phyloP scores from a whole-genome alignment of 1,140 invertebrate genomes.

The Drosophila rufa region DNA sequence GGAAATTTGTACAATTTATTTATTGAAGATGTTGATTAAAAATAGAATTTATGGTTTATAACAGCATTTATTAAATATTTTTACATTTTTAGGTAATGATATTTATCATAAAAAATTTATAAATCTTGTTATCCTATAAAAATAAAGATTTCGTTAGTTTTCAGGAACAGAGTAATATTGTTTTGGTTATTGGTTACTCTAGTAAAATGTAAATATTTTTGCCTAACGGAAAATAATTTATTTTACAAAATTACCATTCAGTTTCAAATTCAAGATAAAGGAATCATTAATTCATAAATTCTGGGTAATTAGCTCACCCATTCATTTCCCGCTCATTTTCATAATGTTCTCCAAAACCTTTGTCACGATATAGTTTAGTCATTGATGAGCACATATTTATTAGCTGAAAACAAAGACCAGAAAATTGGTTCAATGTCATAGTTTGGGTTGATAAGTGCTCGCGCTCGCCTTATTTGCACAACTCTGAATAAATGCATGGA shows the following conservation, averaged over 20 bases:
- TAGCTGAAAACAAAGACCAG: slow-evolving; percentile 34
- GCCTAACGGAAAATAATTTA: no score
- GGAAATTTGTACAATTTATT: not conserved
- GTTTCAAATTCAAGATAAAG: not conserved
- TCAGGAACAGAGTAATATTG: not conserved
- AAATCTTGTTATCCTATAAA: no score
- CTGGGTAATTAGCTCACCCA: not conserved
- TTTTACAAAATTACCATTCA: not conserved
- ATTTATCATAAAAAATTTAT: not conserved
- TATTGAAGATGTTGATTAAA: not conserved
- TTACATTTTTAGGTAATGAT: not conserved
- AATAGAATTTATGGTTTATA: not conserved
- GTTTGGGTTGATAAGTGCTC: slow-evolving; percentile 32
- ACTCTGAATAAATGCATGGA: slow-evolving; percentile 45
- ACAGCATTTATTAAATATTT: not conserved
- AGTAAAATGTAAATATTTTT: no score
- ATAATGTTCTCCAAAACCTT: not conserved
- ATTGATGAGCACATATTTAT: slow-evolving; percentile 30
- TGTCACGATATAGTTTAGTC: slow-evolving; percentile 20
- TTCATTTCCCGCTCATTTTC: not conserved
- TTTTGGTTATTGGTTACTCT: not conserved
- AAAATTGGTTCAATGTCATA: slow-evolving; percentile 45
- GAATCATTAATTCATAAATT: no score
- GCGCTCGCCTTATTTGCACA: slow-evolving; percentile 52
- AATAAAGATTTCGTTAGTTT: no score